Evolutionary conservation across 2,797 vertebrate genomes (phyloP).

Genomic region (Acrossocheilus wenchowensis): DNA sequence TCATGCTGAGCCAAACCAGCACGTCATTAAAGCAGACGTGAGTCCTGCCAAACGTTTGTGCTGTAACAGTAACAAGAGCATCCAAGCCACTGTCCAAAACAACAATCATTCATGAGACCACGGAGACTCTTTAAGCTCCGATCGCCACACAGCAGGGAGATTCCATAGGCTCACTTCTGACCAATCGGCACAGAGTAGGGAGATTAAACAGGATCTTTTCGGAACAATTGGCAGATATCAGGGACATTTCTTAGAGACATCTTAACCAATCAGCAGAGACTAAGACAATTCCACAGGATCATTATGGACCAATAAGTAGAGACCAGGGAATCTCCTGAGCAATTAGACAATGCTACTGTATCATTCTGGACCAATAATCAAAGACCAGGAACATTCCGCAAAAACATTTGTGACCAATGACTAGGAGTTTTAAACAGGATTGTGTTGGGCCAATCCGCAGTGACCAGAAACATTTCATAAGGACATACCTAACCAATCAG

Average conservation of each 20-base stretch:
- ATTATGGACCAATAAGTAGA: background rate
- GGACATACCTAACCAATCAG: background rate
- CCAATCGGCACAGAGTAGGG: conserved; percentile 20
- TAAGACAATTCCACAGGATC: background rate
- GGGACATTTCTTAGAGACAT: background rate
- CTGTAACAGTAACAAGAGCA: conserved; percentile 42
- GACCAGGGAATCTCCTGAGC: background rate
- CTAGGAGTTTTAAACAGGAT: background rate
- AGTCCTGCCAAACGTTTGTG: conserved; percentile 50
- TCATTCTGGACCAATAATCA: conserved; percentile 42
- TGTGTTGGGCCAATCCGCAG: background rate
- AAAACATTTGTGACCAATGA: conserved; percentile 28
- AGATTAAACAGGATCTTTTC: background rate
- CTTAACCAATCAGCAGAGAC: background rate
- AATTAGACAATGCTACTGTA: background rate
- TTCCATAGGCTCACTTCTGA: background rate
- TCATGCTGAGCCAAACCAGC: conserved; percentile 49
- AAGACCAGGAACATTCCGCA: background rate
- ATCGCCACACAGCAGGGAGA: background rate
- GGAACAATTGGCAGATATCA: background rate
- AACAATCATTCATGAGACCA: conserved; percentile 44
- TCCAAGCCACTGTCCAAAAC: conserved; percentile 51
- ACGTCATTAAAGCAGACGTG: conserved; percentile 48
- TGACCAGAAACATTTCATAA: conserved; percentile 20
- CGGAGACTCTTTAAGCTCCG: background rate